Base-by-base conservation (phyloP, 2,888 invertebrate species). In the Rapana venosa region DNA sequence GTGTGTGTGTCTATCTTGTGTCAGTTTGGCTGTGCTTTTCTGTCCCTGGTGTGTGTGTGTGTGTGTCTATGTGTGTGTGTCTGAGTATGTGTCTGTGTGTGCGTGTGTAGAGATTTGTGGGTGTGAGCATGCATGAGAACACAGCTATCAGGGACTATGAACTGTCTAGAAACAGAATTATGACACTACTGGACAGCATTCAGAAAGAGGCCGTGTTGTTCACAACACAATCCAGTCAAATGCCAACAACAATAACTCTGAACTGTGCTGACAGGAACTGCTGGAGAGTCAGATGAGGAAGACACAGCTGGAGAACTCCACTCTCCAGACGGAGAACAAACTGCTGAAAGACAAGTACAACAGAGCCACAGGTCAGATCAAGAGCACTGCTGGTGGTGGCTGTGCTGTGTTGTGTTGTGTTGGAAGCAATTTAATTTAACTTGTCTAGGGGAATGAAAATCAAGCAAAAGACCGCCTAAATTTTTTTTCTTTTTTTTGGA, bases 281-380 rank as follows among this genome's bases (percentile, higher is more conserved):
- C 90, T 94, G 83, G 95, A 94, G 88, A 94, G 94, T 88, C 95
- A 95, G 89, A 92, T 94, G 91, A 92, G 94, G 77, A 95, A 95
- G 88, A 90, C 95, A 70, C 94, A 94, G 90, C 92, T 94, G 87
- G 95, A 95, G 91, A 94, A 94, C 85, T 92, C 93, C 26, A 93
- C 93, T 30, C 92, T 95, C 15, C 93, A 93, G 79, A 93, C 94
- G 22, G 95, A 95, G 89, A 95, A 95, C 92, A 95, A 94, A 91
- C 92, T 94, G 70, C 88, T 95, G 30, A 95, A 95, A 91, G 95
- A 95, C 66, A 95, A 95, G 90, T 93, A 94, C 91, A 95, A 94
- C 92, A 92, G 94, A 88, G 92, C 94, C 35, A 91, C 93, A 89
- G 93, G 95, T 95, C 91, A 70, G 90, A 70, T 17, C 81, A 8